These are phyloP conservation scores for Catalaphyllia jardinei DNA, from an alignment of 64 coral and sea anemone genomes.

Conservation along the genomic window DNA sequence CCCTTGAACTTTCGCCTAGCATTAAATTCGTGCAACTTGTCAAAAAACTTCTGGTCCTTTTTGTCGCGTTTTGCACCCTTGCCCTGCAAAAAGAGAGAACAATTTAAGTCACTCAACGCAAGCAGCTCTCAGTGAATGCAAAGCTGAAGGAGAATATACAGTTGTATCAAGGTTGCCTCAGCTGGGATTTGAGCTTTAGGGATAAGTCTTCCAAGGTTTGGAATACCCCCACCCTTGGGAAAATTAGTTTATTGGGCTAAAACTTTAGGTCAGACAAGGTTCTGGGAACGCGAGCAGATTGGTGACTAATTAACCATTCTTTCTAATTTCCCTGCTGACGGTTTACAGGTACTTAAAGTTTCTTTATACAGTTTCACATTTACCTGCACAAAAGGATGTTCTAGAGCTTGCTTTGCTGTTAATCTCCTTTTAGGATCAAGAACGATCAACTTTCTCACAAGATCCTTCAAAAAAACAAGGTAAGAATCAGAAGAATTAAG, in stretches of 20 bases:
- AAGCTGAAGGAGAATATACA: neutral
- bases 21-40: constrained; percentile 93
- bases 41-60: constrained; percentile 65
- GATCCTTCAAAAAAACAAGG: constrained; percentile 52
- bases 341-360: no score
- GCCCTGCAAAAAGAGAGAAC: constrained; percentile 45
- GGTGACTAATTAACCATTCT: no score
- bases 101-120: neutral
- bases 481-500: neutral
- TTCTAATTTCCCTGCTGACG: no score
- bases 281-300: no score
- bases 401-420: constrained; percentile 73
- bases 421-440: constrained; percentile 83
- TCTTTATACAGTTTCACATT: neutral
- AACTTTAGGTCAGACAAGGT: no score
- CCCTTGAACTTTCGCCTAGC: constrained; percentile 93
- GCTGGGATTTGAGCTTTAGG: no score
- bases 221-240: no score
- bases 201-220: no score
- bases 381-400: constrained; percentile 94
- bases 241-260: no score
- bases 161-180: no score
- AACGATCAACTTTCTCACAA: constrained; percentile 83
- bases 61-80: constrained; percentile 82
- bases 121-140: neutral